A percentile compares a stretch with the other conserved stretches of the same genome.
phyloP scores from a whole-genome alignment of 2,888 invertebrate genomes.

The Eledona agricola region DNA sequence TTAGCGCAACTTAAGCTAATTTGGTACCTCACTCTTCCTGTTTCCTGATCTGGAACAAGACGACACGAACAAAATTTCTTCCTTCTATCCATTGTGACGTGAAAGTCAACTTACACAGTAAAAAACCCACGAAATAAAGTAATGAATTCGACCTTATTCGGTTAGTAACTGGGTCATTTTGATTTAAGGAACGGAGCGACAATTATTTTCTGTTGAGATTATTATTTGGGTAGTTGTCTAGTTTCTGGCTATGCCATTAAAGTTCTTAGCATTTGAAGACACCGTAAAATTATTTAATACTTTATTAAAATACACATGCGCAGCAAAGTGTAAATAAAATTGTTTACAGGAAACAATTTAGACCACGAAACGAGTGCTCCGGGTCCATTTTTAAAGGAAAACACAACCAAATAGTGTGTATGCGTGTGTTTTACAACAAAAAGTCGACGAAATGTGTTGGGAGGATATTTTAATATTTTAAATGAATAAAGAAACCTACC shows the following conservation, averaged over 20 bases:
- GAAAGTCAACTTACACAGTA: conserved; percentile 37
- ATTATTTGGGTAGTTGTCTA: too few species aligned
- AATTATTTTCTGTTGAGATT: too few species aligned
- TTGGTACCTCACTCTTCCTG: conserved; percentile 63
- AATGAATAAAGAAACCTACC: too few species aligned
- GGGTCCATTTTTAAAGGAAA: too few species aligned
- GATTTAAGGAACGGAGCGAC: conserved; percentile 43
- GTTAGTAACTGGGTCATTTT: conserved; percentile 48
- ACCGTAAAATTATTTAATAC: conserved; percentile 19
- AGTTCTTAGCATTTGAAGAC: conserved; percentile 13
- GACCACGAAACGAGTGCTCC: conserved; percentile 4
- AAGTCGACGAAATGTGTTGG: too few species aligned
- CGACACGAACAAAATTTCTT: conserved; percentile 60
- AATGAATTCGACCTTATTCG: conserved; percentile 54
- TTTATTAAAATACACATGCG: conserved; percentile 32
- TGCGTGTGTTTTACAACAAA: too few species aligned
- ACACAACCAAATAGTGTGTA: too few species aligned
- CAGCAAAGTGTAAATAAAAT: conserved; percentile 28
- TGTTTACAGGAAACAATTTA: conserved; percentile 32
- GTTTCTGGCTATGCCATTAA: too few species aligned
- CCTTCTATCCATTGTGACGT: conserved; percentile 50
- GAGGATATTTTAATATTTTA: too few species aligned
- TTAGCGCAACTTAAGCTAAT: conserved; percentile 36
- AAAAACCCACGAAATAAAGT: conserved; percentile 36
- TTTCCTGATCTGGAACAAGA: conserved; percentile 61